A percentile compares a stretch with the other conserved stretches of the same genome.
These are phyloP conservation scores for Brachionus plicatilis DNA, from an alignment of 1,140 invertebrate species.

Conservation along the genomic window DNA sequence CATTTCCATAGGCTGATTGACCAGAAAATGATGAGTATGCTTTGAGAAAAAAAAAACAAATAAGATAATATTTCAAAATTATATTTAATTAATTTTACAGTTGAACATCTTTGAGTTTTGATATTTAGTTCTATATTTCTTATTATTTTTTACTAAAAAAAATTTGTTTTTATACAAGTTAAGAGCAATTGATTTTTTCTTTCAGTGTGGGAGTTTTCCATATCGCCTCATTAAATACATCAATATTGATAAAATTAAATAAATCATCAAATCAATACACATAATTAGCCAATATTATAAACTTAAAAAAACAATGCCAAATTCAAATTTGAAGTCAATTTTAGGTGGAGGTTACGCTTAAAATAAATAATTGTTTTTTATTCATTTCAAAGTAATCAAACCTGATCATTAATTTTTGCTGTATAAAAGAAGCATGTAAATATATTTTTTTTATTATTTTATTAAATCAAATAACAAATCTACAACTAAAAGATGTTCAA, in stretches of 20 bases:
- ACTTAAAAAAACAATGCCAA: neutral
- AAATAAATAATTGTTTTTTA: neutral
- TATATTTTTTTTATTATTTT: neutral
- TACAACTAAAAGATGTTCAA: neutral
- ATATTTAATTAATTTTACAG: neutral
- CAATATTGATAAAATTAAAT: neutral
- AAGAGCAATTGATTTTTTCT: too few relatives aligned
- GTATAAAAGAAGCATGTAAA: neutral
- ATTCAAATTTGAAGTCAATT: neutral
- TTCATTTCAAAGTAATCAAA: neutral
- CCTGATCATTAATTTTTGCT: neutral
- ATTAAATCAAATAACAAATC: neutral
- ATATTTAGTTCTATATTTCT: neutral
- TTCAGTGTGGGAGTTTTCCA: neutral
- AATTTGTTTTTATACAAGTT: neutral
- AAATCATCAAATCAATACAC: neutral
- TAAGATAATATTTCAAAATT: neutral
- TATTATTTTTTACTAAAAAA: neutral
- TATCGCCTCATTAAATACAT: neutral
- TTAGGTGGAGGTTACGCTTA: neutral
- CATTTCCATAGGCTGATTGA: neutral
- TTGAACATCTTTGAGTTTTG: neutral
- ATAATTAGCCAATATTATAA: neutral
- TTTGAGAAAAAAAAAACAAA: neutral
- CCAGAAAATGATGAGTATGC: neutral